Evolutionary conservation across 1,140 invertebrate species (phyloP).

Genomic region (Sarcophaga bullata): DNA sequence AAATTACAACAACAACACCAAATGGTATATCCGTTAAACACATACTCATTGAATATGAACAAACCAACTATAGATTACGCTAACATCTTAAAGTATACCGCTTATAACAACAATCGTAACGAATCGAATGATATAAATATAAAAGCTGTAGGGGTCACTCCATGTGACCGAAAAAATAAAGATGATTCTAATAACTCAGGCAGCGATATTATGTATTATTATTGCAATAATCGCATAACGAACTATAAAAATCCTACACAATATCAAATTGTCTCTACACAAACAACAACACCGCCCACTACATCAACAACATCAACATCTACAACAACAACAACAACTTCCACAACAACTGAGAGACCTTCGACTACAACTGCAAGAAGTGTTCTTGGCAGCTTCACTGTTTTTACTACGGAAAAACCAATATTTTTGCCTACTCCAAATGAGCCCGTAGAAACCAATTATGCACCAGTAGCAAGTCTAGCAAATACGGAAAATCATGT

Average conservation of each 20-base stretch:
- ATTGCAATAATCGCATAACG: slow-evolving; percentile 1
- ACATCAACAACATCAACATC: not conserved
- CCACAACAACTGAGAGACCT: not conserved
- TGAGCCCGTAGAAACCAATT: not conserved
- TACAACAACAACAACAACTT: not conserved
- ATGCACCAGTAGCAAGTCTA: not conserved
- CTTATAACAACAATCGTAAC: not conserved
- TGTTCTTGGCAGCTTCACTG: not conserved
- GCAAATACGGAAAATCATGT: not conserved
- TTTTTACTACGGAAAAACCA: not conserved
- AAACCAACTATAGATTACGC: not conserved
- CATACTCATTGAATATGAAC: not conserved
- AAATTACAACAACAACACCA: not conserved
- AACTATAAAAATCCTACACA: not conserved
- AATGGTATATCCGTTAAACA: not conserved
- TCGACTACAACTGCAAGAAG: not conserved
- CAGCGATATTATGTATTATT: not conserved
- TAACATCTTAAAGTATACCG: not conserved
- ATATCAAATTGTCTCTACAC: not conserved
- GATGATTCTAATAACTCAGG: not conserved
- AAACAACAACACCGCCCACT: not conserved
- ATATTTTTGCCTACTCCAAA: slow-evolving; percentile 10
- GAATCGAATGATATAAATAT: not conserved
- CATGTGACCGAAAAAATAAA: not conserved
- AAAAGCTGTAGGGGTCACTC: not conserved